These are phyloP conservation scores for Chrysochloris asiatica DNA, from an alignment of 2,113 vertebrate genomes.

Conservation along the genomic window DNA sequence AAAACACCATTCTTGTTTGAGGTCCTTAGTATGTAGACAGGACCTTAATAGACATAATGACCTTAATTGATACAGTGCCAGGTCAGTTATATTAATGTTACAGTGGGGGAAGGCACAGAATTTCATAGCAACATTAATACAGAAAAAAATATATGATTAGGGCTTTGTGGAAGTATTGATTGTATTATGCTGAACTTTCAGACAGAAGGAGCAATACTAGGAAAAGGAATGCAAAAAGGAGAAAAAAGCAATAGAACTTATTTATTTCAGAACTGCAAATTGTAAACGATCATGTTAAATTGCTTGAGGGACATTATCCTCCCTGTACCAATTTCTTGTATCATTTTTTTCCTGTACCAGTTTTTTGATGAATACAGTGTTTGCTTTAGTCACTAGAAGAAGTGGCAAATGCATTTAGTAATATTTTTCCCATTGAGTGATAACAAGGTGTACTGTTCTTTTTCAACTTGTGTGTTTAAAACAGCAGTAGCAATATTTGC, in stretches of 20 bases:
- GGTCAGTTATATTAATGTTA: no score
- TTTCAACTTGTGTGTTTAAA: no score
- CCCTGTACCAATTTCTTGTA: slow-evolving; percentile 1
- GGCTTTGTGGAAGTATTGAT: not conserved
- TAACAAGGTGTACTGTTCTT: no score
- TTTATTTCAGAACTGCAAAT: not conserved
- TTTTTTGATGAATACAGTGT: not conserved
- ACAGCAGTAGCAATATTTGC: no score
- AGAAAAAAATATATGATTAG: slow-evolving; percentile 1
- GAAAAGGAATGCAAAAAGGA: not conserved
- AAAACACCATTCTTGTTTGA: slow-evolving; percentile 11
- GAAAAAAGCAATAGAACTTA: not conserved
- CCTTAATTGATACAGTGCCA: no score
- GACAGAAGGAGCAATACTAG: not conserved
- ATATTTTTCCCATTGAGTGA: not conserved
- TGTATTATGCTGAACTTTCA: not conserved
- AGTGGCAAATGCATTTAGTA: not conserved
- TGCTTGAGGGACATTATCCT: not conserved
- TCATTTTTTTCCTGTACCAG: not conserved
- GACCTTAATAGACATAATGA: not conserved
- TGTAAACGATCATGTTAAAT: not conserved
- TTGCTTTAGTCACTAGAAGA: slow-evolving; percentile 27
- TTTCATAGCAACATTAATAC: not conserved
- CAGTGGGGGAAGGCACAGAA: not conserved
- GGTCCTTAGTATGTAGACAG: not conserved